Evolutionary conservation across 1,140 invertebrate genomes (phyloP).

Genomic region (Drosophila pallidifrons): DNA sequence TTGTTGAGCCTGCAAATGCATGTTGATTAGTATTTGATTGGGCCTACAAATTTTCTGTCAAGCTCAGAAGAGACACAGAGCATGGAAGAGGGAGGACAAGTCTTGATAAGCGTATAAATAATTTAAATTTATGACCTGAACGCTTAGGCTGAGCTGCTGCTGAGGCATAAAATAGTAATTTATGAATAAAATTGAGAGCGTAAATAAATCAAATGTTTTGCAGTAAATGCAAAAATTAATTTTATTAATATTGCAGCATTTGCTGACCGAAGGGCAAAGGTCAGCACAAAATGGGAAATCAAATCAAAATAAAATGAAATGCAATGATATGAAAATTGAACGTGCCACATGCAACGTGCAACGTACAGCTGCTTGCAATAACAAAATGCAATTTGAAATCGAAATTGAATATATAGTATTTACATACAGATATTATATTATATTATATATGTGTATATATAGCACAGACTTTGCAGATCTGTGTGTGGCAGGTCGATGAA

Average conservation of each 20-base stretch:
- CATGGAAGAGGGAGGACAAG: neutral
- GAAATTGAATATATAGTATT: conserved; percentile 20
- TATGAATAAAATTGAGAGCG: conserved; percentile 49
- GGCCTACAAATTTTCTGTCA: neutral
- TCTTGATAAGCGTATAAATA: conserved; percentile 22
- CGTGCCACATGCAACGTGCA: neutral
- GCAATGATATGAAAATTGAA: conserved; percentile 32
- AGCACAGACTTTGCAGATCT: neutral
- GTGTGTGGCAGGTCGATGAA: conserved; percentile 37
- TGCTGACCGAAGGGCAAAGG: conserved; percentile 45
- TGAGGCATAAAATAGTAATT: conserved; percentile 39
- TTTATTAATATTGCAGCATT: conserved; percentile 53
- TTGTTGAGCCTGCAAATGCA: conserved; percentile 13
- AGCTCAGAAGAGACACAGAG: neutral
- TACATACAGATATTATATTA: conserved; percentile 12
- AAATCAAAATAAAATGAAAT: conserved; percentile 40
- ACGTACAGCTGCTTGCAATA: conserved; percentile 16
- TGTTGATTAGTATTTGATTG: conserved; percentile 48
- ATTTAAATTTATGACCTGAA: conserved; percentile 29
- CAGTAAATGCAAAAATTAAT: conserved; percentile 67
- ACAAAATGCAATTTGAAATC: conserved; percentile 45
- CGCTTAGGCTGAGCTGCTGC: neutral
- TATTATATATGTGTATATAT: neutral
- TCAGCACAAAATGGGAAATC: conserved; percentile 50
- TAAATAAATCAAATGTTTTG: conserved; percentile 62